A percentile compares a stretch with the other conserved stretches of the same genome.
Evolutionary conservation across 2,888 invertebrate species (phyloP).

Genomic region (Ethmia dodecea): DNA sequence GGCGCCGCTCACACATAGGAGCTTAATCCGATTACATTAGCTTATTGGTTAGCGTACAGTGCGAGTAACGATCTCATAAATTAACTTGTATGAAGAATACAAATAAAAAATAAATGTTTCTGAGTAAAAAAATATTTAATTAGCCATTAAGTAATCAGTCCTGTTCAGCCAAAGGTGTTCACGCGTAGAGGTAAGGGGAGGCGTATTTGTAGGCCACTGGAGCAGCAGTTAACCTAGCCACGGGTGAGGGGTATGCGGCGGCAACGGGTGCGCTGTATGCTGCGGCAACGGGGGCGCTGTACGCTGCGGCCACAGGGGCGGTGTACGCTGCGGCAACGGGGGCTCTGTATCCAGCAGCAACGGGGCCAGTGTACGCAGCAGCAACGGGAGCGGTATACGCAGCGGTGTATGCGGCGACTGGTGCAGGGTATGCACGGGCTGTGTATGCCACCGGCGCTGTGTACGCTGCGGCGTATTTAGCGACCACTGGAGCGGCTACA

Average conservation of each 20-base stretch:
- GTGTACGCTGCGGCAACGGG: background rate
- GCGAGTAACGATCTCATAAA: background rate
- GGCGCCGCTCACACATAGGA: conserved; percentile 2
- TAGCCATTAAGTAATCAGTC: conserved; percentile 9
- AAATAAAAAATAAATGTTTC: conserved; percentile 1
- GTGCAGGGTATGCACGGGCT: conserved; percentile 33
- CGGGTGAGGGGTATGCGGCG: background rate
- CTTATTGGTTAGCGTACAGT: background rate
- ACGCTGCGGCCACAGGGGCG: background rate
- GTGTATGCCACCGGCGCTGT: conserved; percentile 32
- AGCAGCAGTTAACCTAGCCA: conserved; percentile 1
- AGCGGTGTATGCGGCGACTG: background rate
- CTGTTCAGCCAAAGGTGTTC: conserved; percentile 2
- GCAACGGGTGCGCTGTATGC: background rate
- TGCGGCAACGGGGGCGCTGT: background rate
- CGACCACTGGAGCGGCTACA: conserved; percentile 21
- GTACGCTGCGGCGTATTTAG: conserved; percentile 41
- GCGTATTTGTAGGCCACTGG: background rate
- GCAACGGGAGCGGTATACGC: conserved; percentile 7
- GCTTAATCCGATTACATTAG: conserved; percentile 7
- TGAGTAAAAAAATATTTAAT: conserved; percentile 10
- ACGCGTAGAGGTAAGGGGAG: conserved; percentile 4
- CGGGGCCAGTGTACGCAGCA: conserved; percentile 2
- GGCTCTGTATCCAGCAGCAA: conserved; percentile 2
- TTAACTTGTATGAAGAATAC: background rate